phyloP scores from a whole-genome alignment of 2,888 invertebrate genomes.

The Drosophila pegasa region DNA sequence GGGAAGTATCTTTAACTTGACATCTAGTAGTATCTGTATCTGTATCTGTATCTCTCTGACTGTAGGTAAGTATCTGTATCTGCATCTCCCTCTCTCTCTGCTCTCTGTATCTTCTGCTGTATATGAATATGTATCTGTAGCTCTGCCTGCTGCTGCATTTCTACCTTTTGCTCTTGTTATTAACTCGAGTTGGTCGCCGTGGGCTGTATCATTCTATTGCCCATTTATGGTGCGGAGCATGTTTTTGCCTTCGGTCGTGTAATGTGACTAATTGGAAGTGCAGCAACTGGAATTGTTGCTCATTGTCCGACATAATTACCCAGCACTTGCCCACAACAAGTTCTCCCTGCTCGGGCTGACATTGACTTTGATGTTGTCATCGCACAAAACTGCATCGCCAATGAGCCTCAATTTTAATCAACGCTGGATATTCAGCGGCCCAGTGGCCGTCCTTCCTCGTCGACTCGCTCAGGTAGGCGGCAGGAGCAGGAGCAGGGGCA shows the following conservation, averaged over 20 bases:
- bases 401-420: constrained; percentile 40
- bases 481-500: constrained; percentile 18
- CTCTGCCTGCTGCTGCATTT: not conserved
- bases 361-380: constrained; percentile 53
- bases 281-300: constrained; percentile 64
- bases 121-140: constrained; percentile 3
- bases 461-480: constrained; percentile 49
- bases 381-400: constrained; percentile 48
- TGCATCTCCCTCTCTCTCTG: too few species aligned
- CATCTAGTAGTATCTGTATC: constrained; percentile 5
- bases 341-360: constrained; percentile 32
- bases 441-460: not conserved
- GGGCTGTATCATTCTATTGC: constrained; percentile 45
- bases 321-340: constrained; percentile 49
- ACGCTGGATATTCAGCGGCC: constrained; percentile 7
- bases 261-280: constrained; percentile 76
- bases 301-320: constrained; percentile 67
- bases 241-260: constrained; percentile 65
- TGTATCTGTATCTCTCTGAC: not conserved
- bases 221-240: constrained; percentile 64
- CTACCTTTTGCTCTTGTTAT: constrained; percentile 8
- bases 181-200: constrained; percentile 14
- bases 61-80: not conserved
- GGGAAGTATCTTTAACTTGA: constrained; percentile 2
- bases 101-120: not conserved